Base-by-base conservation (phyloP, 2,888 invertebrate species). In the Trichopoda pennipes region DNA sequence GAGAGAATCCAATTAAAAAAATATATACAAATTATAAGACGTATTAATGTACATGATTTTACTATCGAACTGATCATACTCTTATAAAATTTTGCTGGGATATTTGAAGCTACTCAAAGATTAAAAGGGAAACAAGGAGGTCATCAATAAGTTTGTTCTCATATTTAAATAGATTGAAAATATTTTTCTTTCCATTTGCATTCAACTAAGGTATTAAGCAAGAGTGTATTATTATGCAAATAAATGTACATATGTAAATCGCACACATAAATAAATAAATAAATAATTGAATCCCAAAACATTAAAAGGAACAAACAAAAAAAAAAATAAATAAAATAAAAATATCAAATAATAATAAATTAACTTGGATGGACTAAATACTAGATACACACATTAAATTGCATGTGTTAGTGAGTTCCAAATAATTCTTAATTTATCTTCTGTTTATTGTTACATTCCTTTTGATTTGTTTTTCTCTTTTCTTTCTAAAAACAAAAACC, bases 281-380 rank as follows among this genome's bases (percentile, higher is more conserved):
- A 47, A 58, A 47, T 70, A 32, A 44, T 35, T 35, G 10, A 61
- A 61, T 28, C n/a, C 51, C 61, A 17, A 21, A 49, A 38, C 23
- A 70, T 58, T 8, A 61, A 53, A 1, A 55, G 19, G 1, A 51
- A 35, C n/a, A 35, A 49, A 42, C 44, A 44, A 42, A 10, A 44
- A 44, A 61, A 16, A 68, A 61, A 16, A 28, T 63, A 38, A 19
- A n/a, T n/a, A n/a, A 44, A 42, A 10, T 35, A 44, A 61, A 16
- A 68, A 61, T 16, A 28, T 63, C 23, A 19, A 70, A 17, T n/a
- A 63, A 63, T 70, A 63, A 77, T 77, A 70, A 64, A 28, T 63
- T 77, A 55, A 70, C 77, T 19, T 35, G 17, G 3, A 21, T 35
- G 49, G 16, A 44, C 28, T 68, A 56, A 12, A 17, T 1, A 28